These are phyloP conservation scores for Hypanus sabinus DNA, from an alignment of 2,113 vertebrate genomes.

Conservation along the genomic window DNA sequence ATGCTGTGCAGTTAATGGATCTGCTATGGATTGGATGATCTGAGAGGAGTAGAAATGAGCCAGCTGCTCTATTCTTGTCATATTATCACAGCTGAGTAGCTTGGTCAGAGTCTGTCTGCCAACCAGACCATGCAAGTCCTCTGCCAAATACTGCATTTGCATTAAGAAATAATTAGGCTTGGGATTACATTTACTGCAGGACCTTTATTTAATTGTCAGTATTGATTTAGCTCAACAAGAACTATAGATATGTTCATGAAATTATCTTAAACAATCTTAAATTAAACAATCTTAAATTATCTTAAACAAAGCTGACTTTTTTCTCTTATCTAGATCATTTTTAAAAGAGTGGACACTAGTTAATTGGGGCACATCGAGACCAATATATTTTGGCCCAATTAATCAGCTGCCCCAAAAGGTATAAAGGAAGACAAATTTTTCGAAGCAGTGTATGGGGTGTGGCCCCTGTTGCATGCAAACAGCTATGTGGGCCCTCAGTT, in stretches of 20 bases:
- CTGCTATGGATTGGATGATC: neutral
- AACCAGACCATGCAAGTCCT: neutral
- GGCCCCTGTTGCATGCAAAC: too few relatives aligned
- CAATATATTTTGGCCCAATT: too few relatives aligned
- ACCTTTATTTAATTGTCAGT: neutral
- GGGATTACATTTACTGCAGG: neutral
- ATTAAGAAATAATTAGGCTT: neutral
- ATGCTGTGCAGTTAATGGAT: neutral
- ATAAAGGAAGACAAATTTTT: too few relatives aligned
- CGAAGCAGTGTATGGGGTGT: too few relatives aligned
- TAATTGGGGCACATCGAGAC: too few relatives aligned
- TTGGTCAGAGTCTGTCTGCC: neutral
- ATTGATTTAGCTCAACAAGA: conserved; percentile 2
- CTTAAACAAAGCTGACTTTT: neutral
- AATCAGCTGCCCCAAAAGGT: too few relatives aligned
- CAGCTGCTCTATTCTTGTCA: conserved; percentile 19
- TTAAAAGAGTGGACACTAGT: too few relatives aligned
- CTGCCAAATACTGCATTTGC: conserved; percentile 17
- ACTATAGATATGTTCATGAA: neutral
- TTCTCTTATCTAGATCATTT: neutral
- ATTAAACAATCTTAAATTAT: conserved; percentile 26
- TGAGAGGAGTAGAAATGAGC: conserved; percentile 20
- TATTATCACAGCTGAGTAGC: conserved; percentile 5
- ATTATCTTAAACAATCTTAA: neutral
- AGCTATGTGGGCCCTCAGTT: too few relatives aligned